phyloP scores from a whole-genome alignment of 1,140 invertebrate genomes.

The Pachypsylla venusta region DNA sequence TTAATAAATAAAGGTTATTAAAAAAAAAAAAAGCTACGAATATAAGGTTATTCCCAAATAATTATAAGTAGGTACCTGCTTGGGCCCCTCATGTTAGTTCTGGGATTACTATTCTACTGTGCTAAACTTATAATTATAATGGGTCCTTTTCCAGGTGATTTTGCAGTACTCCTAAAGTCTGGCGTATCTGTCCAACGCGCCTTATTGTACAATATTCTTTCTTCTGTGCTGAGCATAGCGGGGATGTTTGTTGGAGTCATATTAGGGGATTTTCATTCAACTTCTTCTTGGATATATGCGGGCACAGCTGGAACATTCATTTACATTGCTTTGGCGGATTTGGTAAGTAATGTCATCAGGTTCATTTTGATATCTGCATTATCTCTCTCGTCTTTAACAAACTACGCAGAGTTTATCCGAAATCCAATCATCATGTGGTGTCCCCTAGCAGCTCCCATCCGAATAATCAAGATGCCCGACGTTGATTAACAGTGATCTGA shows the following conservation, averaged over 20 bases:
- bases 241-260: constrained; percentile 56
- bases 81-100: too few species aligned
- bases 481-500: too few species aligned
- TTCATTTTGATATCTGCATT: not conserved
- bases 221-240: constrained; percentile 54
- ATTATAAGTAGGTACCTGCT: too few species aligned
- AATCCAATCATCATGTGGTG: not conserved
- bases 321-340: constrained; percentile 64
- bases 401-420: not conserved
- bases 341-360: constrained; percentile 35
- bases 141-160: constrained; percentile 55
- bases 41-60: too few species aligned
- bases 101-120: too few species aligned
- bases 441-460: not conserved
- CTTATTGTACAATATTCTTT: constrained; percentile 54
- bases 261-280: constrained; percentile 47
- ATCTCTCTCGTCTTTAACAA: not conserved
- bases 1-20: too few species aligned
- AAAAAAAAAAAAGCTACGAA: too few species aligned
- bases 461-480: too few species aligned
- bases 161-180: constrained; percentile 58
- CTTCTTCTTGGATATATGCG: constrained; percentile 59
- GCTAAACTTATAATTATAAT: too few species aligned
- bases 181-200: constrained; percentile 55
- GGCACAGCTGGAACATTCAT: constrained; percentile 65